Conservation (phyloP, 2,113 vertebrate species). For the Gambusia holbrooki region DNA sequence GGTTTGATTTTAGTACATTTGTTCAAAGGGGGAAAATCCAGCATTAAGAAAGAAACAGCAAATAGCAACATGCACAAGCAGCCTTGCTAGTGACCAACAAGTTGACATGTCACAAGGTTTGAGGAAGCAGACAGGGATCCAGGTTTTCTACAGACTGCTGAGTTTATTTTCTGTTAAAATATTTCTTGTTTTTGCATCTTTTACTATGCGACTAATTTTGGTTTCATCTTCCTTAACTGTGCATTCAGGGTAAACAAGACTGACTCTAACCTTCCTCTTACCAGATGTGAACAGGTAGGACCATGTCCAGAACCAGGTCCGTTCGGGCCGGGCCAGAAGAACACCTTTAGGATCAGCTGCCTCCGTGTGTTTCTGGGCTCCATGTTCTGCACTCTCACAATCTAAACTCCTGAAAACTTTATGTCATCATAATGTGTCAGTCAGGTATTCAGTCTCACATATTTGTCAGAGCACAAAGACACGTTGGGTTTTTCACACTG, state of each 20-base stretch:
- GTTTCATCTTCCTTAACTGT: background rate
- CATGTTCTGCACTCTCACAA: background rate
- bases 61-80: too few species aligned
- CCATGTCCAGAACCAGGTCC: background rate
- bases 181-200: background rate
- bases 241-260: too few species aligned
- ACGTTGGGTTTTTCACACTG: background rate
- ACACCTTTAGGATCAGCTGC: background rate
- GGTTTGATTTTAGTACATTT: too few species aligned
- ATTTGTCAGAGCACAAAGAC: constrained; percentile 21
- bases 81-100: too few species aligned
- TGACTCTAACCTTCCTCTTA: background rate
- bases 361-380: background rate
- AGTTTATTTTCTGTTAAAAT: background rate
- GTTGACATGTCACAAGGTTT: too few species aligned
- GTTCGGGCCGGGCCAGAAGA: background rate
- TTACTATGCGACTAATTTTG: background rate
- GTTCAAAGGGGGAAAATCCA: too few species aligned
- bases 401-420: background rate
- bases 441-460: constrained; percentile 17
- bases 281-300: background rate
- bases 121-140: too few species aligned
- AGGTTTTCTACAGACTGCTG: too few species aligned
- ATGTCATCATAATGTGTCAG: constrained; percentile 5
- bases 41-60: too few species aligned